Evolutionary conservation across 2,113 vertebrate species (phyloP).

Genomic region (Lipophrys pholis): DNA sequence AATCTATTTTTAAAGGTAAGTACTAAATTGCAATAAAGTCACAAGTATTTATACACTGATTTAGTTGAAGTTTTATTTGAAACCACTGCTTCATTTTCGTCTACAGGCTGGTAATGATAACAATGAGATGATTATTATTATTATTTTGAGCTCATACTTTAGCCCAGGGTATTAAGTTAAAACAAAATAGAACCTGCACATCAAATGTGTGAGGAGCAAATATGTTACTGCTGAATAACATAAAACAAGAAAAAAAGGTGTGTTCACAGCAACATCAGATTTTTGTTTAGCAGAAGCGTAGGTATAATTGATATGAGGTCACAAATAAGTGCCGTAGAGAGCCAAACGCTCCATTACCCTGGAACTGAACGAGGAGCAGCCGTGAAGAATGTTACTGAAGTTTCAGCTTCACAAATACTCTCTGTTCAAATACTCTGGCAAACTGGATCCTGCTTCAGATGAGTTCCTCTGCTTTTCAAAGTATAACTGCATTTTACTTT

Average conservation of each 20-base stretch:
- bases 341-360: not conserved
- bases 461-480: not conserved
- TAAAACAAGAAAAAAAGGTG: not conserved
- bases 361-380: not conserved
- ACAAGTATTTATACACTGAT: too few species aligned
- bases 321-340: not conserved
- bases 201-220: not conserved
- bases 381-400: not conserved
- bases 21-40: too few species aligned
- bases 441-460: slow-evolving; percentile 7
- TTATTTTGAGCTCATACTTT: too few species aligned
- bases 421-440: slow-evolving; percentile 53
- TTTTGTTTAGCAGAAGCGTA: not conserved
- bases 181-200: too few species aligned
- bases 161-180: too few species aligned
- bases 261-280: not conserved
- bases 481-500: slow-evolving; percentile 30
- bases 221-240: too few species aligned
- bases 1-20: not conserved
- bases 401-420: not conserved
- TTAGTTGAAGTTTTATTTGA: too few species aligned
- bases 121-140: too few species aligned
- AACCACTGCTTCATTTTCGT: too few species aligned
- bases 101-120: too few species aligned
- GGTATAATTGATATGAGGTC: not conserved